Evolutionary conservation across 2,113 vertebrate species (phyloP).

Genomic region (Petaurus breviceps): DNA sequence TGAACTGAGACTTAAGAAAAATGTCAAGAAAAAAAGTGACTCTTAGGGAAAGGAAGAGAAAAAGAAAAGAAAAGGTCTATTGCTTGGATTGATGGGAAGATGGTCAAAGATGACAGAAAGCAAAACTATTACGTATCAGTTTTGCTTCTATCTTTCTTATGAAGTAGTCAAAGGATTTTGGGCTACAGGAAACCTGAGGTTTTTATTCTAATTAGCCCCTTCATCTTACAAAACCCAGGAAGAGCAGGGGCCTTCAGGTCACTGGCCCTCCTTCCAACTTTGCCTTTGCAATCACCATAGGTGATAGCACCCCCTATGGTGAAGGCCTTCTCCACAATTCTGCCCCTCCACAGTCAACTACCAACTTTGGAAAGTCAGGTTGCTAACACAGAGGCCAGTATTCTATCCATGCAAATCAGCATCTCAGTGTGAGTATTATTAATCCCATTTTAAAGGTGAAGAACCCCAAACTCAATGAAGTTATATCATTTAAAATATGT

Average conservation of each 20-base stretch:
- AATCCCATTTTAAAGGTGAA: not conserved
- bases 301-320: not conserved
- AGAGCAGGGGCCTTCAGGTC: not conserved
- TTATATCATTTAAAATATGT: not conserved
- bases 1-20: not conserved
- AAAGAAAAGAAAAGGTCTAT: not conserved
- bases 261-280: not conserved
- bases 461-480: not conserved
- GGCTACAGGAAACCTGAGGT: not conserved
- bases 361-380: not conserved
- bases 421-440: not conserved
- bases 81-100: not conserved
- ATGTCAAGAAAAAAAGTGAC: not conserved
- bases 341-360: not conserved
- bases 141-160: not conserved
- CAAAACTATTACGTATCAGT: not conserved
- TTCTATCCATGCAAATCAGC: not conserved
- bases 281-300: not conserved
- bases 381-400: not conserved
- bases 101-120: not conserved
- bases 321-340: not conserved
- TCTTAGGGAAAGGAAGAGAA: not conserved
- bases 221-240: not conserved
- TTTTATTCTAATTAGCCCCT: not conserved
- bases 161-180: not conserved